These are phyloP conservation scores for Sylvilagus bachmani DNA, from an alignment of 2,113 vertebrate species.

Conservation along the genomic window DNA sequence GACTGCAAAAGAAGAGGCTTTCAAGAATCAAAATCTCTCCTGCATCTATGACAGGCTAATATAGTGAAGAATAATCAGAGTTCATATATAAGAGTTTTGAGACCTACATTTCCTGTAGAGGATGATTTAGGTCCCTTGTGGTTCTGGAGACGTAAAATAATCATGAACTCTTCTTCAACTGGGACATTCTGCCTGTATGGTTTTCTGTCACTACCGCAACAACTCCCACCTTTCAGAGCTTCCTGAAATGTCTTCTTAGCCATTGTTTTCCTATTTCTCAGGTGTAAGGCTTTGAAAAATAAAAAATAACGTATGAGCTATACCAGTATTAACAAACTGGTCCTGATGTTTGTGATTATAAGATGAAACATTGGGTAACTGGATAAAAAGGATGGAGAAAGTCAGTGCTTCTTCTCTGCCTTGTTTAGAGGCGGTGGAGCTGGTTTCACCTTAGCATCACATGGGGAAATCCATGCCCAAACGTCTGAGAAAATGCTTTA, in stretches of 20 bases:
- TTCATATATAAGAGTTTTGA: neutral
- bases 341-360: neutral
- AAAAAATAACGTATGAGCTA: neutral
- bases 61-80: neutral
- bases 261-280: neutral
- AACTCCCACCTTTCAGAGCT: neutral
- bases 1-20: neutral
- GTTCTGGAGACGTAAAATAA: neutral
- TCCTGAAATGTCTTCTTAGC: neutral
- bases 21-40: neutral
- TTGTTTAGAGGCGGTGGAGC: neutral
- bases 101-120: neutral
- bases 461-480: neutral
- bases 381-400: neutral
- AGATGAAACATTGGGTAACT: neutral
- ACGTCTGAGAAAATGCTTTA: too few species aligned
- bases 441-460: neutral
- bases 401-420: neutral
- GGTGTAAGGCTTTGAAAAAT: neutral
- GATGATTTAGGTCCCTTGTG: neutral
- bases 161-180: neutral
- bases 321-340: neutral
- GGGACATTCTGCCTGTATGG: neutral
- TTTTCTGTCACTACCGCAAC: neutral
- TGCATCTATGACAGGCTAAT: neutral